These are phyloP conservation scores for Bubo blakistoni DNA, from an alignment of 2,113 vertebrate species.

Conservation along the genomic window DNA sequence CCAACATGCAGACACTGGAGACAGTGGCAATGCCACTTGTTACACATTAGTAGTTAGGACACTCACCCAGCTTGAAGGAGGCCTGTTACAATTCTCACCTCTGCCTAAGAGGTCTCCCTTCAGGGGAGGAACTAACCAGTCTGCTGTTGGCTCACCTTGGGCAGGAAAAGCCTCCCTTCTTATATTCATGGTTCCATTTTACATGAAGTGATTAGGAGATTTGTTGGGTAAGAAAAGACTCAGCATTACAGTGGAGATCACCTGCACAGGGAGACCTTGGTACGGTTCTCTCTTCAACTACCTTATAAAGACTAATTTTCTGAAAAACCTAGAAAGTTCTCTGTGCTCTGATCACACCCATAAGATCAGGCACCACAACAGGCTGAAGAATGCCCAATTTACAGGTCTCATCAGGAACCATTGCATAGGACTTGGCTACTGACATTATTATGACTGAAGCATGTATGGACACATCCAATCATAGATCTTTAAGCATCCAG, in stretches of 20 bases:
- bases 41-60: not conserved
- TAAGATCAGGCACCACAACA: not conserved
- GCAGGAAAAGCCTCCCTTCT: not conserved
- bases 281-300: not conserved
- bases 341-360: not conserved
- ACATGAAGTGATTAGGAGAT: not conserved
- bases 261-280: not conserved
- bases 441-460: not conserved
- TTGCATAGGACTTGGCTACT: not conserved
- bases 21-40: not conserved
- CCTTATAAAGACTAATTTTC: not conserved
- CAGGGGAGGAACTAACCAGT: not conserved
- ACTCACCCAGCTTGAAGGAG: not conserved
- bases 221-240: not conserved
- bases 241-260: not conserved
- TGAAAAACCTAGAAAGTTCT: not conserved
- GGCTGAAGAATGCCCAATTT: not conserved
- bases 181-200: fast-evolving
- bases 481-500: not conserved
- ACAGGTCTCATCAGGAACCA: not conserved
- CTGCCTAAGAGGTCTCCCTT: not conserved
- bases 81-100: not conserved
- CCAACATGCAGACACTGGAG: not conserved
- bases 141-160: not conserved
- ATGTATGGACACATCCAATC: not conserved